Evolutionary conservation across 1,140 invertebrate genomes (phyloP).

Genomic region (Zaprionus lachaisei): DNA sequence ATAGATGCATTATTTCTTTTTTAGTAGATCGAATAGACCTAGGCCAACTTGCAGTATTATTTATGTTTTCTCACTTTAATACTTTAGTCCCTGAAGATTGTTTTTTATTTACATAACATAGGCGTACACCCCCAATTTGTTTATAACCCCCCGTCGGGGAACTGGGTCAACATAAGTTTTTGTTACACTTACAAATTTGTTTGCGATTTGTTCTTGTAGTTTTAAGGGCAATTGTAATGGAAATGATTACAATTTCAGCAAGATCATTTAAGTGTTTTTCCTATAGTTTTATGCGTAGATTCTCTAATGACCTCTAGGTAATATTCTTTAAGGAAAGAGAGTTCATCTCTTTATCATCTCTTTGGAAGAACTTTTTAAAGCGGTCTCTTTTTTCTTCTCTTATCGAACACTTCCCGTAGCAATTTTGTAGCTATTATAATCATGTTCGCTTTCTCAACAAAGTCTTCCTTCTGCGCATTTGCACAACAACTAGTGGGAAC

Average conservation of each 20-base stretch:
- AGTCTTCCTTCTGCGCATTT: slow-evolving; percentile 55
- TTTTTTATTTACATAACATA: slow-evolving; percentile 7
- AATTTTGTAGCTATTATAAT: slow-evolving; percentile 12
- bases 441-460: slow-evolving; percentile 13
- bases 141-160: slow-evolving; percentile 43
- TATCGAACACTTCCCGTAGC: background rate
- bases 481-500: slow-evolving; percentile 50
- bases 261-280: slow-evolving; percentile 15
- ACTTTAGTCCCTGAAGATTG: background rate
- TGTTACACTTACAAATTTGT: slow-evolving; percentile 39
- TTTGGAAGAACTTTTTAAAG: background rate
- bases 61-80: background rate
- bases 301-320: background rate
- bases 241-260: slow-evolving; percentile 39
- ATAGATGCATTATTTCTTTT: slow-evolving; percentile 5
- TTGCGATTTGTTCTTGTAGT: slow-evolving; percentile 29
- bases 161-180: slow-evolving; percentile 53
- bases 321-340: background rate
- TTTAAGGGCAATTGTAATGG: slow-evolving; percentile 15
- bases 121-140: slow-evolving; percentile 27
- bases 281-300: background rate
- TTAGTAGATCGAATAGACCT: background rate
- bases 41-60: slow-evolving; percentile 4
- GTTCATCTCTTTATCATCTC: background rate
- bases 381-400: background rate